Evolutionary conservation across 2,888 invertebrate genomes (phyloP).

Genomic region (Aleiodes alternator): DNA sequence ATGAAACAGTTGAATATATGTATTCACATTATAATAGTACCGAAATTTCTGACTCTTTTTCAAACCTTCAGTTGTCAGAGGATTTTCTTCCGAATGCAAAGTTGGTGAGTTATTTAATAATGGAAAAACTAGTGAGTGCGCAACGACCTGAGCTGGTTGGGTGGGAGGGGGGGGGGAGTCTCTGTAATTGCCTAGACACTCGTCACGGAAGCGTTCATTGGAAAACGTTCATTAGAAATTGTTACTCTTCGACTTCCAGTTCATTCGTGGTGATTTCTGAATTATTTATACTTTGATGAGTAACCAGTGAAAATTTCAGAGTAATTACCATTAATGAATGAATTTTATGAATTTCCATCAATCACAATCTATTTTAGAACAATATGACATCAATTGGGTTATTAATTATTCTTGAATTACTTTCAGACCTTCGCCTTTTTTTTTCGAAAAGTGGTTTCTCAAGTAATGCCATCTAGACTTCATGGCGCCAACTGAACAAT

Average conservation of each 20-base stretch:
- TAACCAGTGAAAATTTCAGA: neutral
- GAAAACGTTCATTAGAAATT: conserved; percentile 53
- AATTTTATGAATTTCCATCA: conserved; percentile 55
- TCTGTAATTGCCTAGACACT: conserved; percentile 66
- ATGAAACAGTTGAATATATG: neutral
- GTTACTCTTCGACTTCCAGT: conserved; percentile 42
- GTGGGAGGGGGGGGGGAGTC: conserved; percentile 16
- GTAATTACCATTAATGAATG: conserved; percentile 51
- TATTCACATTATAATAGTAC: too few relatives aligned
- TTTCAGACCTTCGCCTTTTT: too few relatives aligned
- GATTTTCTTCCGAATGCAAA: conserved; percentile 8
- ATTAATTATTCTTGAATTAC: too few relatives aligned
- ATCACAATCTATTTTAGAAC: conserved; percentile 10
- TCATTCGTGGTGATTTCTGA: conserved; percentile 1
- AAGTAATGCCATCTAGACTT: too few relatives aligned
- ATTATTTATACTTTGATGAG: neutral
- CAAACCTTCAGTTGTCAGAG: neutral
- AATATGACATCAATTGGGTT: too few relatives aligned
- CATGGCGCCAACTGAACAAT: too few relatives aligned
- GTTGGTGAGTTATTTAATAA: conserved; percentile 1
- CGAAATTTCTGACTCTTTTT: neutral
- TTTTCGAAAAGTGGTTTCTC: too few relatives aligned
- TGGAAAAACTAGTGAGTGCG: conserved; percentile 65
- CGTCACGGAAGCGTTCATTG: conserved; percentile 13
- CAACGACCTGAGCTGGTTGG: conserved; percentile 61